Conservation (phyloP, 2,888 invertebrate species). For the Toxonevra muliebris region DNA sequence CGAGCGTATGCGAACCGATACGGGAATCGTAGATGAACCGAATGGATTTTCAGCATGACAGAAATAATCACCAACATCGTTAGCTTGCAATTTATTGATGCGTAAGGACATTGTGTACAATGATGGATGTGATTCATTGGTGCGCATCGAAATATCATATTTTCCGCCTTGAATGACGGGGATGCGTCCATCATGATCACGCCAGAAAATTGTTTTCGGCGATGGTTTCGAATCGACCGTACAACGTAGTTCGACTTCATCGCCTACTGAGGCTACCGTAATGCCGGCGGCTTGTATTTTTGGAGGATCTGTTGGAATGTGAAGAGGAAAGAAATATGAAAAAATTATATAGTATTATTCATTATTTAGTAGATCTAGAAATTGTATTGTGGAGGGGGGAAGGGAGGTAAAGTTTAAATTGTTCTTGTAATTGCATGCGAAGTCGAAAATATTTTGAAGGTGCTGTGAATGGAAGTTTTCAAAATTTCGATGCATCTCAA, state of each 20-base stretch:
- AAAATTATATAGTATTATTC: neutral
- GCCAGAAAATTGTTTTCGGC: conserved; percentile 84
- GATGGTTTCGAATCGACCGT: conserved; percentile 81
- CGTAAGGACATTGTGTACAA: conserved; percentile 79
- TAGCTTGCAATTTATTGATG: conserved; percentile 75
- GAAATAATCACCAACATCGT: conserved; percentile 82
- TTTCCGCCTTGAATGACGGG: conserved; percentile 82
- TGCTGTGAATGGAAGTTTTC: too few species aligned
- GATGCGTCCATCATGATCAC: conserved; percentile 76
- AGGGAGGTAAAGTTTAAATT: too few species aligned
- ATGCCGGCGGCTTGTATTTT: conserved; percentile 80
- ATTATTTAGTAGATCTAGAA: too few species aligned
- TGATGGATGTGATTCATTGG: conserved; percentile 72
- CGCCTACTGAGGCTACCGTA: conserved; percentile 79
- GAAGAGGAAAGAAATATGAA: neutral
- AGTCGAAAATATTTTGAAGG: too few species aligned
- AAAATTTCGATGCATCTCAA: too few species aligned
- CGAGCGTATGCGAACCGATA: conserved; percentile 76
- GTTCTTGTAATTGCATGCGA: too few species aligned
- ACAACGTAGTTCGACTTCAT: conserved; percentile 80
- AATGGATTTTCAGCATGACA: conserved; percentile 87
- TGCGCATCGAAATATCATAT: conserved; percentile 72
- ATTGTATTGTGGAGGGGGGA: too few species aligned
- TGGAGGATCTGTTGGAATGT: conserved; percentile 72
- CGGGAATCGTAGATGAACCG: conserved; percentile 76